A percentile compares a stretch with the other conserved stretches of the same genome.
phyloP scores from a whole-genome alignment of 1,140 invertebrate genomes.

The Helicoverpa zea region DNA sequence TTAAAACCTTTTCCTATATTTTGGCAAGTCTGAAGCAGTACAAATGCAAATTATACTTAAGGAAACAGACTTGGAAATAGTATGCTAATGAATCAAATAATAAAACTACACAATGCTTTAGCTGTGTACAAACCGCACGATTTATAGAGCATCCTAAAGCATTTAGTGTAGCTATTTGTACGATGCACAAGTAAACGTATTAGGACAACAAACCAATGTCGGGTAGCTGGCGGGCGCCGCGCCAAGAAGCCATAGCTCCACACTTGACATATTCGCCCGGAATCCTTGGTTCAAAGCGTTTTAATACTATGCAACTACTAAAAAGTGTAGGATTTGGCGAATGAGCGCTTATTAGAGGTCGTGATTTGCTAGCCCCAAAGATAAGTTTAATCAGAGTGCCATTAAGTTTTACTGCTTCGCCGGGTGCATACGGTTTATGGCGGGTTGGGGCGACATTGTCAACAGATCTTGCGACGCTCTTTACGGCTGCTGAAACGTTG shows the following conservation, averaged over 20 bases:
- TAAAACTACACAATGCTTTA: neutral
- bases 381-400: constrained; percentile 86
- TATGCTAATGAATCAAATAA: constrained; percentile 42
- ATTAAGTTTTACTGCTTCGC: constrained; percentile 83
- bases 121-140: neutral
- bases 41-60: constrained; percentile 9
- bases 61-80: constrained; percentile 1
- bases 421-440: constrained; percentile 85
- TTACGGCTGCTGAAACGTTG: constrained; percentile 85
- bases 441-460: constrained; percentile 83
- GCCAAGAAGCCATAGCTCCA: constrained; percentile 59
- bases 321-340: constrained; percentile 55
- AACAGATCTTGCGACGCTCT: constrained; percentile 85
- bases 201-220: constrained; percentile 61
- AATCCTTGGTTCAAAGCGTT: constrained; percentile 46
- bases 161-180: constrained; percentile 53
- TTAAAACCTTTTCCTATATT: constrained; percentile 20
- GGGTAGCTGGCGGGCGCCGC: constrained; percentile 45
- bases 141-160: constrained; percentile 52
- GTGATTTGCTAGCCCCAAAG: constrained; percentile 75
- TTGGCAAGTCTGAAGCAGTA: constrained; percentile 13
- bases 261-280: constrained; percentile 35
- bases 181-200: constrained; percentile 53
- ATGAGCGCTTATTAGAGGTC: constrained; percentile 72
- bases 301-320: constrained; percentile 58